Percentiles rank a stretch among this genome's conserved stretches.
These are phyloP conservation scores for Geothlypis trichas DNA, from an alignment of 2,113 vertebrate genomes.

Conservation along the genomic window DNA sequence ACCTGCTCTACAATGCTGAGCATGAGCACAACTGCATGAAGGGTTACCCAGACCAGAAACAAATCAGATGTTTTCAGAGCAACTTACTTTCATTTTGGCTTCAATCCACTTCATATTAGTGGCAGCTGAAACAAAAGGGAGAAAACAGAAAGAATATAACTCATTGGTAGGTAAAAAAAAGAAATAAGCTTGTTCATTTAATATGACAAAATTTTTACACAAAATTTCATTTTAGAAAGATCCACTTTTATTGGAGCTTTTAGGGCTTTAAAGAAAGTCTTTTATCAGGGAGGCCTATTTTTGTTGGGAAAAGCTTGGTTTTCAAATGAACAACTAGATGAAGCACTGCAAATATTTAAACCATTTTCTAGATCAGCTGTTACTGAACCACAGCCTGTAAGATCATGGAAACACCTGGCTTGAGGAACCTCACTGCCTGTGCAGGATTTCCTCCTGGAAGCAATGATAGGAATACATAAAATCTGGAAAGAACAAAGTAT, in stretches of 20 bases:
- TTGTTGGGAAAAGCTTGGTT: neutral
- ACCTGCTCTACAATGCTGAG: accelerated
- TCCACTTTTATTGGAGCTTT: neutral
- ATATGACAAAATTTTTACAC: neutral
- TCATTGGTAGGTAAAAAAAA: neutral
- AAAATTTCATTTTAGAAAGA: neutral
- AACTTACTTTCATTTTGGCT: constrained; percentile 98
- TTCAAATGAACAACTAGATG: neutral
- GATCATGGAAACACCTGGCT: neutral
- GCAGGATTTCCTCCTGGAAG: neutral
- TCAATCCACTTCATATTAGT: constrained; percentile 99
- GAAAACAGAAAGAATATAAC: constrained; percentile 26
- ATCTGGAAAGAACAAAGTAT: neutral
- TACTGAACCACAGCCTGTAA: neutral
- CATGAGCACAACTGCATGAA: neutral
- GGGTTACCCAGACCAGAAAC: neutral
- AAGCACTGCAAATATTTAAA: neutral
- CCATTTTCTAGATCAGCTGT: neutral
- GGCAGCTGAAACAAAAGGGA: constrained; percentile 82
- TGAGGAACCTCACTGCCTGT: neutral
- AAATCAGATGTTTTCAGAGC: constrained; percentile 11
- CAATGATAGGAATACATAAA: neutral
- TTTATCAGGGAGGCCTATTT: neutral
- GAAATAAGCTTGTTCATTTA: neutral
- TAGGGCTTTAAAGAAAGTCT: neutral